Conservation (phyloP, 2,888 invertebrate genomes). For the Bombylius discolor region DNA sequence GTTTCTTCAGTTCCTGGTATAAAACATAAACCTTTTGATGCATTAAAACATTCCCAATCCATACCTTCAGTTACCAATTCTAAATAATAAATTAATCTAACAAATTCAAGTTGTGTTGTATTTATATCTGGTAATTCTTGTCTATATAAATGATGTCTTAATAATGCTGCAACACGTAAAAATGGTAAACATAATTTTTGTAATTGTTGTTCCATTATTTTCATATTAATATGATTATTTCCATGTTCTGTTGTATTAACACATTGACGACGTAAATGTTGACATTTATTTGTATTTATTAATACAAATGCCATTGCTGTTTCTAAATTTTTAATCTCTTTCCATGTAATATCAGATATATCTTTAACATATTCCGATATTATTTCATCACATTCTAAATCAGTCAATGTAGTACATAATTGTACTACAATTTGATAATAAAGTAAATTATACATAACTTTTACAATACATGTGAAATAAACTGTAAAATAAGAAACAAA, state of each 20-base stretch:
- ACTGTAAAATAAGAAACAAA: slow-evolving; percentile 41
- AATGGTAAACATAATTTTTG: slow-evolving; percentile 73
- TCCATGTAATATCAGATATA: slow-evolving; percentile 6
- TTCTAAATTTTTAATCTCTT: slow-evolving; percentile 23
- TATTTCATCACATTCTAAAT: slow-evolving; percentile 47
- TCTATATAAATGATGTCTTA: slow-evolving; percentile 72
- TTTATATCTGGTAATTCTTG: slow-evolving; percentile 56
- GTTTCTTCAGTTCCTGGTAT: slow-evolving; percentile 40
- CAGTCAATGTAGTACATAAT: slow-evolving; percentile 54
- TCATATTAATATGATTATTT: slow-evolving; percentile 26
- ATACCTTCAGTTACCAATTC: slow-evolving; percentile 55
- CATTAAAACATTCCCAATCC: slow-evolving; percentile 53
- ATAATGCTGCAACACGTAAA: slow-evolving; percentile 66
- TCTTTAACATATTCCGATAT: slow-evolving; percentile 24
- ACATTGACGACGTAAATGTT: slow-evolving; percentile 29
- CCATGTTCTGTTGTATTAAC: slow-evolving; percentile 24
- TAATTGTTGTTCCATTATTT: slow-evolving; percentile 43
- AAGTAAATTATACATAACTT: slow-evolving; percentile 74
- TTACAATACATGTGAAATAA: slow-evolving; percentile 77
- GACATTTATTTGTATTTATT: slow-evolving; percentile 27
- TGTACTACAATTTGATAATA: slow-evolving; percentile 82
- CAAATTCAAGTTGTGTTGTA: slow-evolving; percentile 57
- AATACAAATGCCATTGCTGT: slow-evolving; percentile 33
- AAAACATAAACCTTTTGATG: slow-evolving; percentile 50
- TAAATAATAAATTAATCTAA: slow-evolving; percentile 61